Conservation (phyloP, 2,888 invertebrate genomes). For the Platerodrilus igneus region DNA sequence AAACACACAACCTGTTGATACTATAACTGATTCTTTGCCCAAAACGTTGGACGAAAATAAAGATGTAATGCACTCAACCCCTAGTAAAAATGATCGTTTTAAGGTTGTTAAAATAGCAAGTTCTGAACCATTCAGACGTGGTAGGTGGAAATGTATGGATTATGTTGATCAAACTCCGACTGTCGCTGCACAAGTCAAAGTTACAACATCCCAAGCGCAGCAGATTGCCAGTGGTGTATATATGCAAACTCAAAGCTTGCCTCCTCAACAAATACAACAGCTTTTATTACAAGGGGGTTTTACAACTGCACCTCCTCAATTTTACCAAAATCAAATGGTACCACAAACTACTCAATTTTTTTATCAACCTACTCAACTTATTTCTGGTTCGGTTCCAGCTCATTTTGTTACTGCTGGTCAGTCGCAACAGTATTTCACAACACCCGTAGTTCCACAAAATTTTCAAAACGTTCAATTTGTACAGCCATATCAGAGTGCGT, state of each 20-base stretch:
- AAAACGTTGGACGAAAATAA: conserved; percentile 48
- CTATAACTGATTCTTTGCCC: conserved; percentile 44
- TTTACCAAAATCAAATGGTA: conserved; percentile 36
- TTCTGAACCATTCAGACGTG: conserved; percentile 69
- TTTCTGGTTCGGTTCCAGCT: too few species aligned
- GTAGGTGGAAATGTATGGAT: conserved; percentile 75
- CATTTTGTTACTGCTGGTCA: too few species aligned
- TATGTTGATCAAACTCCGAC: conserved; percentile 62
- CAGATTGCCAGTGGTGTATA: conserved; percentile 34
- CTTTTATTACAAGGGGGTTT: conserved; percentile 46
- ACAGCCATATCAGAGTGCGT: conserved; percentile 44
- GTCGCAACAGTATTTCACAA: conserved; percentile 41
- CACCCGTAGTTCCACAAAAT: conserved; percentile 37
- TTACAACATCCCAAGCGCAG: conserved; percentile 11
- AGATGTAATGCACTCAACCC: conserved; percentile 54
- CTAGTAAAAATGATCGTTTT: conserved; percentile 58
- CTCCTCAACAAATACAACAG: conserved; percentile 48
- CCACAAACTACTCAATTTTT: conserved; percentile 43
- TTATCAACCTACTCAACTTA: conserved; percentile 44
- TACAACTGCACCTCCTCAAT: conserved; percentile 30
- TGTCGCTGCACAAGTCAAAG: conserved; percentile 25
- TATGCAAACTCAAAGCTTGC: conserved; percentile 48
- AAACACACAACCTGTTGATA: conserved; percentile 32
- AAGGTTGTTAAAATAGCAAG: conserved; percentile 76
- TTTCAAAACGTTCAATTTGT: conserved; percentile 44